Conservation (phyloP, 2,888 invertebrate genomes). For the Hyposoter didymator region DNA sequence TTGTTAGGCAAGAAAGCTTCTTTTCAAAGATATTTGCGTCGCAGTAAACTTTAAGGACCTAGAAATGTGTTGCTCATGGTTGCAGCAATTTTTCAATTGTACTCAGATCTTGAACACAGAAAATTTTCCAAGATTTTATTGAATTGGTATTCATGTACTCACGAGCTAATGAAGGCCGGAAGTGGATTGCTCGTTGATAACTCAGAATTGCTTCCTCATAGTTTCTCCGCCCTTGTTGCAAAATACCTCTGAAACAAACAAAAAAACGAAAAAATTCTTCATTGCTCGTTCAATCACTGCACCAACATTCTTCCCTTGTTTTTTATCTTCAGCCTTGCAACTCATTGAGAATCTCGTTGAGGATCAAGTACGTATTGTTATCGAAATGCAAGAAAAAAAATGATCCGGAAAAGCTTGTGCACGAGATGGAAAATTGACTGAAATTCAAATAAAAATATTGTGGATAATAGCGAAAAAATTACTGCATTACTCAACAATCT, state of each 20-base stretch:
- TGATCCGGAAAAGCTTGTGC: too few species aligned
- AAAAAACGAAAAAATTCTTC: not conserved
- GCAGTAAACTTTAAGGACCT: not conserved
- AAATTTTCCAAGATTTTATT: not conserved
- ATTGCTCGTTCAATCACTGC: not conserved
- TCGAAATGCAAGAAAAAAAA: not conserved
- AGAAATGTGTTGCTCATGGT: not conserved
- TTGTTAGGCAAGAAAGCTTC: constrained; percentile 69
- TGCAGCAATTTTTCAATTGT: not conserved
- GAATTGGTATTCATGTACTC: constrained; percentile 85
- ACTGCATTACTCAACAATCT: too few species aligned
- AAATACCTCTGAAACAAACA: constrained; percentile 90
- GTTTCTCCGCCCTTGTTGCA: constrained; percentile 95
- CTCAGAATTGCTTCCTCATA: constrained; percentile 95
- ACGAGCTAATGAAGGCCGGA: constrained; percentile 97
- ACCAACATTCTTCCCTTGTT: not conserved
- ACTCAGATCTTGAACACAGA: not conserved
- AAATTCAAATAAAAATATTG: too few species aligned
- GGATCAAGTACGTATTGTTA: not conserved
- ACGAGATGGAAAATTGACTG: too few species aligned
- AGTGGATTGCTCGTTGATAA: constrained; percentile 96
- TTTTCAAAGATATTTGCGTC: constrained; percentile 68
- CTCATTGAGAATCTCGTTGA: too few species aligned
- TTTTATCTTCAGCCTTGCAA: not conserved
- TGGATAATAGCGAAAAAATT: too few species aligned